Evolutionary conservation across 2,797 vertebrate species (phyloP).

Genomic region (Hypotaenidia okinawae): DNA sequence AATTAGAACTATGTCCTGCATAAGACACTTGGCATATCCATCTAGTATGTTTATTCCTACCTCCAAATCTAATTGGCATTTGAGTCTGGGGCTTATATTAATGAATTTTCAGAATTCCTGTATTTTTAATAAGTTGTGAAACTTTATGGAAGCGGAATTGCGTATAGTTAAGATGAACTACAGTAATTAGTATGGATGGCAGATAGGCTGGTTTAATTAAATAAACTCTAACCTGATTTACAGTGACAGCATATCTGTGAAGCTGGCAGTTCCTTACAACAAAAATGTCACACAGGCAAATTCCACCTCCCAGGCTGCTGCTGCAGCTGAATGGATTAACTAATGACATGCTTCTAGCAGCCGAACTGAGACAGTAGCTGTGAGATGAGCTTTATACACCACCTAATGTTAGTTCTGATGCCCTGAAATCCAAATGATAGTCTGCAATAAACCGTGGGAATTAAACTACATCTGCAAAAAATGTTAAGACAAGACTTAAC

Average conservation of each 20-base stretch:
- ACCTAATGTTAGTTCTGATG: not conserved
- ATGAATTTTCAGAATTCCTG: conserved; percentile 45
- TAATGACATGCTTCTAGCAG: conserved; percentile 13
- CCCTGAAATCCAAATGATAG: not conserved
- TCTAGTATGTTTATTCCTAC: not conserved
- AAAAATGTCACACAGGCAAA: conserved; percentile 57
- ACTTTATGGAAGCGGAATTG: conserved; percentile 53
- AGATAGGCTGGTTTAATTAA: conserved; percentile 74
- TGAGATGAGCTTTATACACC: not conserved
- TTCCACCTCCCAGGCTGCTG: conserved; percentile 44
- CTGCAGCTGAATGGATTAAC: conserved; percentile 25
- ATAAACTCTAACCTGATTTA: conserved; percentile 70
- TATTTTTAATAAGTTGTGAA: conserved; percentile 58
- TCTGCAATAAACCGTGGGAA: not conserved
- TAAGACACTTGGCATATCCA: not conserved
- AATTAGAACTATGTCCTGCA: not conserved
- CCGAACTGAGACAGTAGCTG: not conserved
- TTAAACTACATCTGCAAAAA: not conserved
- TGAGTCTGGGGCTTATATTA: conserved; percentile 1
- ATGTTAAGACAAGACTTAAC: not conserved
- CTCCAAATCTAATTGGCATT: conserved; percentile 5
- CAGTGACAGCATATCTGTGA: conserved; percentile 47
- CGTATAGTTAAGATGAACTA: conserved; percentile 62
- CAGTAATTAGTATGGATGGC: conserved; percentile 71
- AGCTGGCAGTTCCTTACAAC: conserved; percentile 52